A percentile compares a stretch with the other conserved stretches of the same genome.
Evolutionary conservation across 2,888 invertebrate genomes (phyloP).

Genomic region (Dicyrtoma fusca): DNA sequence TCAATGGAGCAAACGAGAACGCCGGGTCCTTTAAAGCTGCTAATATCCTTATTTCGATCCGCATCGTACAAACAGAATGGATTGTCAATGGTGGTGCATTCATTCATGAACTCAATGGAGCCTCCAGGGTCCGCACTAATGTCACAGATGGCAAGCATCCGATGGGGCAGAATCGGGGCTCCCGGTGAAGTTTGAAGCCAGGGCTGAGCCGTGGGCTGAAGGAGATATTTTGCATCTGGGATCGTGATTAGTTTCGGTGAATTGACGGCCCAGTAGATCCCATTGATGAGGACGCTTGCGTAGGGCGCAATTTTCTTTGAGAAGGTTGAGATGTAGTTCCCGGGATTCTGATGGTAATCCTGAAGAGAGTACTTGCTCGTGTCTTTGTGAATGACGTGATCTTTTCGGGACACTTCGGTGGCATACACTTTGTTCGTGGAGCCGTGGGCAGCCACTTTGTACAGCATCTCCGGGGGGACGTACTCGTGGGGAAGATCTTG

Average conservation of each 20-base stretch:
- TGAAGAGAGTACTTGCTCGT: constrained; percentile 89
- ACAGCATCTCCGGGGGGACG: constrained; percentile 90
- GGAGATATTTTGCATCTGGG: constrained; percentile 94
- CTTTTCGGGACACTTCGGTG: constrained; percentile 89
- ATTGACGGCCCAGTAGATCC: constrained; percentile 98
- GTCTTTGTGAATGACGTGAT: constrained; percentile 89
- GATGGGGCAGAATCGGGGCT: constrained; percentile 82
- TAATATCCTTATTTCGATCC: constrained; percentile 94
- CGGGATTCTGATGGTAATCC: constrained; percentile 91
- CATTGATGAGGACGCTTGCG: constrained; percentile 94
- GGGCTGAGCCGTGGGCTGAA: constrained; percentile 85
- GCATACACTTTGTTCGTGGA: constrained; percentile 94
- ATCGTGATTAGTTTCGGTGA: constrained; percentile 95
- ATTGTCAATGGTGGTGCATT: constrained; percentile 98
- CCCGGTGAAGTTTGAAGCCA: constrained; percentile 90
- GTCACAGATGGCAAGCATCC: constrained; percentile 95
- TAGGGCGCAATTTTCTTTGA: constrained; percentile 97
- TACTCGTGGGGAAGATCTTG: constrained; percentile 97
- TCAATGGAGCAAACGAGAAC: constrained; percentile 99
- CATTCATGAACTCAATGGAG: constrained; percentile 99
- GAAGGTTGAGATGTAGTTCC: constrained; percentile 92
- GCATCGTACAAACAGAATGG: constrained; percentile 99
- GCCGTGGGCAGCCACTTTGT: constrained; percentile 95
- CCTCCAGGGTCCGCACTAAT: constrained; percentile 99
- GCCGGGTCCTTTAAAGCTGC: constrained; percentile 94